Evolutionary conservation across 2,113 vertebrate species (phyloP).

Genomic region (Lepisosteus osseus): DNA sequence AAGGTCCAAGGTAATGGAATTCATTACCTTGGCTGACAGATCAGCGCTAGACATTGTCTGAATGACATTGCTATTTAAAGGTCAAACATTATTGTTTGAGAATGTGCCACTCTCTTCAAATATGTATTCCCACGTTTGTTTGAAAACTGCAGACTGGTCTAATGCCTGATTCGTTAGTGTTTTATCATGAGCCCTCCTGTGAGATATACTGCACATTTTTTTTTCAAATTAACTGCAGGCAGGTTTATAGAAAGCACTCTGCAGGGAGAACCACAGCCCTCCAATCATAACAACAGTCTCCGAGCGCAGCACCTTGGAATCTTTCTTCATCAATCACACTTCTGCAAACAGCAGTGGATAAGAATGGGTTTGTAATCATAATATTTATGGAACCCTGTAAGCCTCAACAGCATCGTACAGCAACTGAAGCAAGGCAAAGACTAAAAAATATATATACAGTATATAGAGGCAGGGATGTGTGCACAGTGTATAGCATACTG

Average conservation of each 20-base stretch:
- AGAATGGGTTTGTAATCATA: conserved; percentile 6
- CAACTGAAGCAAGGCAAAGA: not conserved
- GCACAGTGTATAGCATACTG: not conserved
- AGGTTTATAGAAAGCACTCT: not conserved
- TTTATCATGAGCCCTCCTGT: not conserved
- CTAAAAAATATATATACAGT: not conserved
- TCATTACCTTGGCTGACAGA: too few relatives aligned
- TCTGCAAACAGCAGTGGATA: not conserved
- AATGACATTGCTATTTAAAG: too few relatives aligned
- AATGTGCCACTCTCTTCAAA: not conserved
- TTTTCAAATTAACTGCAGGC: conserved; percentile 1
- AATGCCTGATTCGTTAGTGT: not conserved
- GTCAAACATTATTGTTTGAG: not conserved
- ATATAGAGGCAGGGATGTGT: not conserved
- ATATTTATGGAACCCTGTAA: conserved; percentile 10
- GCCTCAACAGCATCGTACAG: not conserved
- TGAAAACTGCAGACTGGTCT: not conserved
- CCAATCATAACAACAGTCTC: not conserved
- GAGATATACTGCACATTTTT: not conserved
- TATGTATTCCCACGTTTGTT: not conserved
- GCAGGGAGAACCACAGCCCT: not conserved
- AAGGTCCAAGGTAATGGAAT: too few relatives aligned
- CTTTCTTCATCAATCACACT: conserved; percentile 7
- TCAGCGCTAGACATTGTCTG: too few relatives aligned
- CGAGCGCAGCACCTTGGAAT: not conserved